Percentiles rank a stretch among this genome's conserved stretches.
phyloP scores from a whole-genome alignment of 1,140 invertebrate species.

The Saccostrea echinata region DNA sequence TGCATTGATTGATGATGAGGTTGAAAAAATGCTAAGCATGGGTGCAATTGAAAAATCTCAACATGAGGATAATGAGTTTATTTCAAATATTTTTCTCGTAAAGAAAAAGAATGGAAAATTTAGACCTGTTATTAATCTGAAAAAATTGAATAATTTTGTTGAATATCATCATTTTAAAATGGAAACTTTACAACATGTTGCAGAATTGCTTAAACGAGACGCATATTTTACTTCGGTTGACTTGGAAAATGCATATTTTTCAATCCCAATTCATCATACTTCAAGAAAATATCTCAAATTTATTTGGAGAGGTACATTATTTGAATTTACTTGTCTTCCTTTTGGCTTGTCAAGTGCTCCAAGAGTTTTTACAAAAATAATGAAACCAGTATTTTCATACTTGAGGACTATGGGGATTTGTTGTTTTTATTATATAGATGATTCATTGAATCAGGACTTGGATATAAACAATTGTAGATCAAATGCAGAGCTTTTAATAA shows the following conservation, averaged over 20 bases:
- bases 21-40: slow-evolving; percentile 44
- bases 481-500: too few species aligned
- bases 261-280: neutral
- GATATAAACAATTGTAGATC: neutral
- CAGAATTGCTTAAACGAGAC: neutral
- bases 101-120: neutral
- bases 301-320: slow-evolving; percentile 35
- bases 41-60: slow-evolving; percentile 41
- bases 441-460: slow-evolving; percentile 8
- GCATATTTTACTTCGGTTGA: slow-evolving; percentile 32
- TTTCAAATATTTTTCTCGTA: slow-evolving; percentile 4
- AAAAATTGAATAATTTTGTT: slow-evolving; percentile 22
- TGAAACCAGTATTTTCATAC: slow-evolving; percentile 48
- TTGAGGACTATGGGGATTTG: neutral
- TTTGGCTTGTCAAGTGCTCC: slow-evolving; percentile 6
- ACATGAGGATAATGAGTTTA: slow-evolving; percentile 16
- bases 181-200: slow-evolving; percentile 19
- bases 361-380: too few species aligned
- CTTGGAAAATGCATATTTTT: slow-evolving; percentile 46
- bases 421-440: slow-evolving; percentile 42
- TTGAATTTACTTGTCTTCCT: slow-evolving; percentile 9
- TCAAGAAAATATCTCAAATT: slow-evolving; percentile 43
- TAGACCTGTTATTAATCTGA: neutral
- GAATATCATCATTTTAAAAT: slow-evolving; percentile 34
- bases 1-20: slow-evolving; percentile 43